Conservation (phyloP, 1,140 invertebrate genomes). For the Homalodisca vitripennis region DNA sequence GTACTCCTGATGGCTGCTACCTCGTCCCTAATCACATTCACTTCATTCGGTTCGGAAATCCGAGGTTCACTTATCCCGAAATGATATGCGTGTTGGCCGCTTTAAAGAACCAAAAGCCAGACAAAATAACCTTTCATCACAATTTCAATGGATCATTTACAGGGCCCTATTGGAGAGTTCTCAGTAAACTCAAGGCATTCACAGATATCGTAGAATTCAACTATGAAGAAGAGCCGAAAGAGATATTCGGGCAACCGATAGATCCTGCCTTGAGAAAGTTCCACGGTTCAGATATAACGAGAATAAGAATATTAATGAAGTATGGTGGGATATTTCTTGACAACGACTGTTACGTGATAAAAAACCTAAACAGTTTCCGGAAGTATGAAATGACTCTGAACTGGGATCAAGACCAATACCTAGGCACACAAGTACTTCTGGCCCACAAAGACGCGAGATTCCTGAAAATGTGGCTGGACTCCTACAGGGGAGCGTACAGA, state of each 20-base stretch:
- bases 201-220: conserved; percentile 30
- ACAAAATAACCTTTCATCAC: conserved; percentile 39
- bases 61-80: conserved; percentile 31
- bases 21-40: conserved; percentile 39
- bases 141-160: conserved; percentile 30
- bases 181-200: conserved; percentile 23
- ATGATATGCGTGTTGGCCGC: conserved; percentile 37
- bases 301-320: conserved; percentile 38
- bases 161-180: conserved; percentile 39
- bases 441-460: conserved; percentile 44
- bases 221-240: conserved; percentile 35
- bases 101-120: conserved; percentile 40
- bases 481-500: conserved; percentile 41
- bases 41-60: conserved; percentile 32
- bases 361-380: conserved; percentile 37
- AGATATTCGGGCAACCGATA: conserved; percentile 43
- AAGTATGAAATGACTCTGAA: conserved; percentile 49
- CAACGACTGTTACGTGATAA: conserved; percentile 39
- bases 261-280: conserved; percentile 9
- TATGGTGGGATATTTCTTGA: conserved; percentile 42
- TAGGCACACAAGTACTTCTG: conserved; percentile 43
- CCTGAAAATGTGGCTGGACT: conserved; percentile 43
- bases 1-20: conserved; percentile 23
- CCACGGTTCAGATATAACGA: conserved; percentile 33
- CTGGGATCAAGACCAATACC: conserved; percentile 42